Conservation (phyloP, 2,797 vertebrate genomes). For the Sebastes taczanowskii region DNA sequence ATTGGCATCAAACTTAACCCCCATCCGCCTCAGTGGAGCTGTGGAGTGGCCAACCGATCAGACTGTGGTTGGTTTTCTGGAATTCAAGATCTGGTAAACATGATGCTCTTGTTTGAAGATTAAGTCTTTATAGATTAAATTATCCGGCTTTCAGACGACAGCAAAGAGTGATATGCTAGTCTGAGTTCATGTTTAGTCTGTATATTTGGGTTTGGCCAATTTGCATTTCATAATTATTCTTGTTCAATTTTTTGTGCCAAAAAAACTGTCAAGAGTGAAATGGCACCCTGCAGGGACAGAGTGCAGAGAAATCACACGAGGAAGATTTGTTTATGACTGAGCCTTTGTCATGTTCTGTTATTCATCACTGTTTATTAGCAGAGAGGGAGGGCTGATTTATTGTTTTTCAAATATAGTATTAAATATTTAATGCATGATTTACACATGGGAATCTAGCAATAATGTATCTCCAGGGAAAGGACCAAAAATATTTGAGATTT, state of each 20-base stretch:
- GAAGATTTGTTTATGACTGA: conserved; percentile 12
- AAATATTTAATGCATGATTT: neutral
- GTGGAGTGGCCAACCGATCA: neutral
- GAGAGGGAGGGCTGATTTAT: neutral
- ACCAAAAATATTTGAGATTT: neutral
- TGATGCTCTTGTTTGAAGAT: neutral
- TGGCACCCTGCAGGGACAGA: neutral
- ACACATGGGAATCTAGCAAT: neutral
- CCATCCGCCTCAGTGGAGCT: neutral
- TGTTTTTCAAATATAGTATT: neutral
- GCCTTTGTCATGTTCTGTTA: neutral
- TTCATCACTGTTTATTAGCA: neutral
- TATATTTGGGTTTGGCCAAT: neutral
- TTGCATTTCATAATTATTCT: neutral
- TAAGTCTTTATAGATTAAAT: neutral
- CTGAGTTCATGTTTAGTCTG: neutral
- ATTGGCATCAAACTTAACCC: neutral
- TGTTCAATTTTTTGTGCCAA: neutral
- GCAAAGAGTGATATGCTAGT: neutral
- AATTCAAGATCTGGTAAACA: neutral
- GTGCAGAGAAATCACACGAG: neutral
- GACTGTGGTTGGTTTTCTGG: neutral
- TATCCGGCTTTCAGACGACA: neutral
- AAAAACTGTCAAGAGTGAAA: conserved; percentile 10
- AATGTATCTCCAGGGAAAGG: neutral